A percentile compares a stretch with the other conserved stretches of the same genome.
Evolutionary conservation across 2,113 vertebrate species (phyloP).

Genomic region (Megalops atlanticus): DNA sequence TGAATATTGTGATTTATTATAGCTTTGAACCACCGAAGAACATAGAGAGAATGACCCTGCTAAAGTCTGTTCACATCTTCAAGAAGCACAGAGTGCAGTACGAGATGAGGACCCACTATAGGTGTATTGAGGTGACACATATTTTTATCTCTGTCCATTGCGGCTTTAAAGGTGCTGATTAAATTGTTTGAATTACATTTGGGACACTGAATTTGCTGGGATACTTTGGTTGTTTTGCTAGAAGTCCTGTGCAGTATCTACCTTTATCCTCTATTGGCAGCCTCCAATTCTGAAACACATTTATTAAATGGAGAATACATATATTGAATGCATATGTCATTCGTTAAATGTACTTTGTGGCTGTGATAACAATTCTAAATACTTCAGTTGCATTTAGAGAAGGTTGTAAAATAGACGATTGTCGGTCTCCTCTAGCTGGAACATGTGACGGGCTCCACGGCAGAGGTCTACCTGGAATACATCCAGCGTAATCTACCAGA

Average conservation of each 20-base stretch:
- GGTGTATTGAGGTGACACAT: slow-evolving; percentile 79
- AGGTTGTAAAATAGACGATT: not conserved
- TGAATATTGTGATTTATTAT: slow-evolving; percentile 40
- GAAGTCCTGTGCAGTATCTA: too few relatives aligned
- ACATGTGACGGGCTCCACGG: slow-evolving; percentile 84
- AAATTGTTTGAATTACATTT: too few relatives aligned
- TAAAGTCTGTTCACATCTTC: slow-evolving; percentile 95
- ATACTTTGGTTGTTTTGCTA: too few relatives aligned
- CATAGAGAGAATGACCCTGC: slow-evolving; percentile 83
- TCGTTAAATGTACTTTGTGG: not conserved
- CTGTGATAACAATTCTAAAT: not conserved
- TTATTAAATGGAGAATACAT: too few relatives aligned
- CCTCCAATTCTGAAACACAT: too few relatives aligned
- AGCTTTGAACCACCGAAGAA: slow-evolving; percentile 80
- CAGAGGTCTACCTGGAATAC: slow-evolving; percentile 89
- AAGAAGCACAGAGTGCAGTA: slow-evolving; percentile 98
- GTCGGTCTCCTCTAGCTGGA: slow-evolving; percentile 68
- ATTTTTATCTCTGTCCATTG: not conserved
- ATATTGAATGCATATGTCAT: not conserved
- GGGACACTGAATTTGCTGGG: too few relatives aligned
- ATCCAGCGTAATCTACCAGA: slow-evolving; percentile 95
- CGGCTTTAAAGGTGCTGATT: not conserved
- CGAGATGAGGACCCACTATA: slow-evolving; percentile 93
- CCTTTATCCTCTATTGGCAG: too few relatives aligned
- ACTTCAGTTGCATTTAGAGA: not conserved